Evolutionary conservation across 2,888 invertebrate species (phyloP).

Genomic region (Prosapia bicincta): DNA sequence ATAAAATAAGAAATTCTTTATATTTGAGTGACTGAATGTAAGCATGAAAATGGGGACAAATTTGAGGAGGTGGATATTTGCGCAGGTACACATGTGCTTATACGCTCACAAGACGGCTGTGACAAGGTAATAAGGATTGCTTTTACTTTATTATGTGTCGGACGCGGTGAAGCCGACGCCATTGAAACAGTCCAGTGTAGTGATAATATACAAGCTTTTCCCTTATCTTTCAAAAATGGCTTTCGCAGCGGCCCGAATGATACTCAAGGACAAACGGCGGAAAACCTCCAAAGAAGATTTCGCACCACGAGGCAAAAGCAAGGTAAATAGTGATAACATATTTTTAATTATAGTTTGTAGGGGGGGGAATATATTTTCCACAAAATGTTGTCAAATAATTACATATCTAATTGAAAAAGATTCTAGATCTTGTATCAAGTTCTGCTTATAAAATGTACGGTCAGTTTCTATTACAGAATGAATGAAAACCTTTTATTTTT

Average conservation of each 20-base stretch:
- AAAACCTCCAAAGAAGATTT: slow-evolving; percentile 80
- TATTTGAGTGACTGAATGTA: too few relatives aligned
- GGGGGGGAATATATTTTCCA: too few relatives aligned
- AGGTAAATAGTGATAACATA: too few relatives aligned
- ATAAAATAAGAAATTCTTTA: too few relatives aligned
- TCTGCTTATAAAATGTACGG: too few relatives aligned
- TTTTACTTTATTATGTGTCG: not conserved
- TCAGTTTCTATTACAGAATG: too few relatives aligned
- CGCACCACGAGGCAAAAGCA: slow-evolving; percentile 71
- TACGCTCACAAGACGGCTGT: not conserved
- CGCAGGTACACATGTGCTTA: not conserved
- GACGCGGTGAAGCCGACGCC: not conserved
- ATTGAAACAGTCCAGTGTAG: not conserved
- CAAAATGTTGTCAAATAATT: too few relatives aligned
- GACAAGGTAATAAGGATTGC: not conserved
- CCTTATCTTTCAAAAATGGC: slow-evolving; percentile 54
- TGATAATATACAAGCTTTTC: not conserved
- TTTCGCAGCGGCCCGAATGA: slow-evolving; percentile 81
- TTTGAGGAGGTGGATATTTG: not conserved
- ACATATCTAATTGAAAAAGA: too few relatives aligned
- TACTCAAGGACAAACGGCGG: slow-evolving; percentile 75
- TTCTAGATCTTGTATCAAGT: too few relatives aligned
- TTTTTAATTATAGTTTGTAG: too few relatives aligned
- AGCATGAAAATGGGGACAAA: not conserved
- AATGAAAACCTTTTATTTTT: too few relatives aligned